phyloP scores from a whole-genome alignment of 1,140 invertebrate genomes.

The Scylla paramamosain region DNA sequence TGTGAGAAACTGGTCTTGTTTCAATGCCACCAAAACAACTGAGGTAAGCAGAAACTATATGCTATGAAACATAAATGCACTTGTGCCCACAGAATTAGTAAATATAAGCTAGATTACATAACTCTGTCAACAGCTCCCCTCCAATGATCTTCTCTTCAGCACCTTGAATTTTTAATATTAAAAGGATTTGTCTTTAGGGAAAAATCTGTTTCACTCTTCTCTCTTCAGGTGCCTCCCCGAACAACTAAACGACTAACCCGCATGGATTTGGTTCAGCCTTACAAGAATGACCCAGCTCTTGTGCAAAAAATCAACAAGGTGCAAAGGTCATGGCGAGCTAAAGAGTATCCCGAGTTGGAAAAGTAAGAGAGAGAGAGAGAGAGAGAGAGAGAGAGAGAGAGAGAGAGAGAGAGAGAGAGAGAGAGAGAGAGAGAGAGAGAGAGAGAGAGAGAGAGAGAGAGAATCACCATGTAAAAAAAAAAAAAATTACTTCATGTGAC shows the following conservation, averaged over 20 bases:
- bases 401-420: not conserved
- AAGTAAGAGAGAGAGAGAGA: constrained; percentile 54
- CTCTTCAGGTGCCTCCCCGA: constrained; percentile 33
- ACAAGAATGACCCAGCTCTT: constrained; percentile 77
- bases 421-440: no score
- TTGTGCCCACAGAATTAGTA: no score
- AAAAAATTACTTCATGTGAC: no score
- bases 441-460: not conserved
- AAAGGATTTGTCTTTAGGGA: no score
- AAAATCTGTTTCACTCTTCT: not conserved
- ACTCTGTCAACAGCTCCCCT: no score
- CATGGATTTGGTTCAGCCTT: constrained; percentile 36
- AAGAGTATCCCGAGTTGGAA: constrained; percentile 80
- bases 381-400: no score
- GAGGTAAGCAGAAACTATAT: constrained; percentile 15
- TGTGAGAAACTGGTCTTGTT: constrained; percentile 81
- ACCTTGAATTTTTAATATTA: no score
- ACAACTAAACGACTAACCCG: not conserved
- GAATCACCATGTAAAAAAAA: not conserved
- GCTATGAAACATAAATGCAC: not conserved
- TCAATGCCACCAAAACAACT: constrained; percentile 78
- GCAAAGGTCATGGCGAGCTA: constrained; percentile 81
- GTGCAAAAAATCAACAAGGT: constrained; percentile 80
- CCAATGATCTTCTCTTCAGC: no score
- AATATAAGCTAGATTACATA: no score